Conservation (phyloP, 2,888 invertebrate species). For the Himalopsyche anomala region DNA sequence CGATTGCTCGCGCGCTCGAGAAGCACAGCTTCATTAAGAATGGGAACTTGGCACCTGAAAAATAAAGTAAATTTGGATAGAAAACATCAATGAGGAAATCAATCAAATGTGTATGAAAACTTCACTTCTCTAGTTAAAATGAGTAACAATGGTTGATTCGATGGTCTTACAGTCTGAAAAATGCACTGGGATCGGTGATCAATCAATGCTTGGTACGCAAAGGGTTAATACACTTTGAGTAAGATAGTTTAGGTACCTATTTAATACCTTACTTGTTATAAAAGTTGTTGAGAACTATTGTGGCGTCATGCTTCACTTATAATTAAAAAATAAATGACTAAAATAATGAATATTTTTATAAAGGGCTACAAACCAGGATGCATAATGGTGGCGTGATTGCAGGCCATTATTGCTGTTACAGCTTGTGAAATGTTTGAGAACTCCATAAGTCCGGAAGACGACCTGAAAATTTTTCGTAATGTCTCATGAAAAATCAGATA, state of each 20-base stretch:
- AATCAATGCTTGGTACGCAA: no score
- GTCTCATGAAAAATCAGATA: background rate
- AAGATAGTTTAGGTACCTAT: no score
- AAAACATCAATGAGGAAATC: background rate
- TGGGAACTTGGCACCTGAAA: conserved; percentile 95
- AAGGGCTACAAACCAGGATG: conserved; percentile 84
- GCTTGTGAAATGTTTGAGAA: conserved; percentile 95
- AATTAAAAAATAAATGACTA: background rate
- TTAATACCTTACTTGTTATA: no score
- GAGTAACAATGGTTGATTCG: no score
- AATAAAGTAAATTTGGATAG: background rate
- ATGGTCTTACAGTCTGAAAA: no score
- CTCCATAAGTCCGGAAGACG: conserved; percentile 95
- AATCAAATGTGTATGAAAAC: no score
- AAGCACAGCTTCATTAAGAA: conserved; percentile 99
- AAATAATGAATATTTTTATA: background rate
- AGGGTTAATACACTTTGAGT: no score
- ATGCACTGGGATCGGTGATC: no score
- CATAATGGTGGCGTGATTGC: conserved; percentile 97
- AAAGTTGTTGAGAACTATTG: no score
- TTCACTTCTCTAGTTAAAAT: no score
- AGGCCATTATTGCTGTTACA: conserved; percentile 95
- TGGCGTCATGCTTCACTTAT: background rate
- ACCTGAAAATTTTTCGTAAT: conserved; percentile 70
- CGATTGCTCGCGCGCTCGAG: conserved; percentile 83